These are phyloP conservation scores for Omphaloscelis lunosa DNA, from an alignment of 2,888 invertebrate genomes.

Conservation along the genomic window DNA sequence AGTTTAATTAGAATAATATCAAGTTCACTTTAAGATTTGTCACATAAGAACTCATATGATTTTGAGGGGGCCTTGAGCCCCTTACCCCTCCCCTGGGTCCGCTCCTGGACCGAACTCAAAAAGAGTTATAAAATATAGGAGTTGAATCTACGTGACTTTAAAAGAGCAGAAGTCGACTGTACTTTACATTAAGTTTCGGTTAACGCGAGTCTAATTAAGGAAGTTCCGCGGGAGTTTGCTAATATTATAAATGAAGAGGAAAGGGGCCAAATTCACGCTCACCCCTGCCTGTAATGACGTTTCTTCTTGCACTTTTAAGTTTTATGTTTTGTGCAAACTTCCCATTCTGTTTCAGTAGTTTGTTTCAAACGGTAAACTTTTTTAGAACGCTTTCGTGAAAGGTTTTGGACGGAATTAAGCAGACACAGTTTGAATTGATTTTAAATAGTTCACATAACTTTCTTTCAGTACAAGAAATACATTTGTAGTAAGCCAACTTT, in stretches of 20 bases:
- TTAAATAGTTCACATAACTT: constrained; percentile 36
- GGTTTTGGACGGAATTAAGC: constrained; percentile 32
- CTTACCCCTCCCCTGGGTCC: too few species aligned
- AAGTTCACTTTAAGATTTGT: too few species aligned
- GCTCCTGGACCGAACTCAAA: constrained; percentile 66
- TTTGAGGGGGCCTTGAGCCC: too few species aligned
- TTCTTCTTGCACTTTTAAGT: constrained; percentile 72
- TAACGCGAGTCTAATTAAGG: constrained; percentile 83
- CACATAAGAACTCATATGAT: too few species aligned
- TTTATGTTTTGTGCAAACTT: constrained; percentile 71
- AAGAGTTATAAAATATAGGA: constrained; percentile 77
- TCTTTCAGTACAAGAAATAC: not conserved
- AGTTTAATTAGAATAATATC: too few species aligned
- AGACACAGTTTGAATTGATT: constrained; percentile 37
- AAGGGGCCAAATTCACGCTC: constrained; percentile 78
- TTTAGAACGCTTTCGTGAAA: constrained; percentile 41
- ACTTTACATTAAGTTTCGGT: constrained; percentile 84
- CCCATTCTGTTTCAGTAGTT: constrained; percentile 64
- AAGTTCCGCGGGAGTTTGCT: constrained; percentile 79
- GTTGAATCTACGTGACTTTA: constrained; percentile 81
- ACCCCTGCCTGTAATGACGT: constrained; percentile 74
- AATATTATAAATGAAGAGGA: constrained; percentile 84
- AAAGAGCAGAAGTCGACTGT: constrained; percentile 81
- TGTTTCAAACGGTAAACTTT: constrained; percentile 45
- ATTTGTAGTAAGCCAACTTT: constrained; percentile 7